Evolutionary conservation across 2,113 vertebrate genomes (phyloP), one percentile per base, ranked within the genome.

Genomic region (Ptychochromis oligacanthus): DNA sequence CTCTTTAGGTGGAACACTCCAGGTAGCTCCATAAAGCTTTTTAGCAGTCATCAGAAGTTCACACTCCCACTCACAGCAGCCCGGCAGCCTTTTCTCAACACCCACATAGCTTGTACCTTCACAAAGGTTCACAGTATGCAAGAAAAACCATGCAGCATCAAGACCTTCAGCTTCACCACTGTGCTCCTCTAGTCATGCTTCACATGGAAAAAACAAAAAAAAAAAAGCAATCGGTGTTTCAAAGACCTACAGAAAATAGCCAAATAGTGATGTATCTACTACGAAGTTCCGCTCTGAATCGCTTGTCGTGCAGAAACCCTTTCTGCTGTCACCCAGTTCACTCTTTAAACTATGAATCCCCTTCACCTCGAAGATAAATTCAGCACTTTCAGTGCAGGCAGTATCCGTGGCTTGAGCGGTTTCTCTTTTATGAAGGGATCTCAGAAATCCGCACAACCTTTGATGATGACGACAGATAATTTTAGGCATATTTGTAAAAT

Each of bases 31-130:
- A 82, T 60, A 58, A 79, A 88, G 88, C 83, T 83, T 87, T 89
- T 79, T 4, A 87, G 70, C 83, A 88, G 85, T 80, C 31, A 61
- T 80, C 76, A 91, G 62, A 91, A 86, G 86, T 92, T 91, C 72
- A 61, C 60, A 83, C 84, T 82, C 86, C 91, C 59, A 85, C 88
- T 62, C 89, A 78, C 80, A 18, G 77, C 85, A 81, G 58, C 84
- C 24, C 49, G 52, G 74, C 60, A 82, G 89, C 58, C 54, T 76
- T 87, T 82, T 83, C 81, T 82, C 74, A 60, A 86, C 86, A 64
- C 92, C 84, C 77, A 87, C 90, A 75, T 18, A 67, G 54, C 70
- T 62, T 6, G 82, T 56, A 84, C 59, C 86, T 70, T 82, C 82
- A 87, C 70, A 89, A 83, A 88, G 88, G 58, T 82, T 91, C 80